phyloP scores from a whole-genome alignment of 2,888 invertebrate species.

The Acanthopleura granulata region DNA sequence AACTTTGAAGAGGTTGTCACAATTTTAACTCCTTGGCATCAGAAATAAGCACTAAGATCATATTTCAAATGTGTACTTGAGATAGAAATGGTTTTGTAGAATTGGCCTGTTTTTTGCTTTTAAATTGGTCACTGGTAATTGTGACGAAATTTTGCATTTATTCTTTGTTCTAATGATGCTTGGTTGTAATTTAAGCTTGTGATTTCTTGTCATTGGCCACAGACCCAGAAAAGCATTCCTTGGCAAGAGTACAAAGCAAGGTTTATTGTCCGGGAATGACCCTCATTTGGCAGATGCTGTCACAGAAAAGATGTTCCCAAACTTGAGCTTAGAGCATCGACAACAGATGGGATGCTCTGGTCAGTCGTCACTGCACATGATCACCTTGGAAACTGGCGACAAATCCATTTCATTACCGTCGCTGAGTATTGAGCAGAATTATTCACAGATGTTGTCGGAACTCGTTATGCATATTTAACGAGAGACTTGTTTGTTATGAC shows the following conservation, averaged over 20 bases:
- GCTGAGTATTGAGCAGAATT: slow-evolving; percentile 71
- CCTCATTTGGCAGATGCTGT: slow-evolving; percentile 70
- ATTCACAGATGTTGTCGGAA: slow-evolving; percentile 72
- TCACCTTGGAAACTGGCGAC: slow-evolving; percentile 68
- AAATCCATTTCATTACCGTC: slow-evolving; percentile 69
- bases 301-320: slow-evolving; percentile 69
- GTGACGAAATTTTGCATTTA: too few species aligned
- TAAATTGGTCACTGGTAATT: too few species aligned
- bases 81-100: too few species aligned
- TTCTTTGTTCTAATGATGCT: not conserved
- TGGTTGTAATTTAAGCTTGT: too few species aligned
- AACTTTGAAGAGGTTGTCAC: too few species aligned
- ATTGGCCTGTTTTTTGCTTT: too few species aligned
- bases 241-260: slow-evolving; percentile 45
- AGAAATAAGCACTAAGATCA: too few species aligned
- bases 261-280: slow-evolving; percentile 70
- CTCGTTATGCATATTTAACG: slow-evolving; percentile 69
- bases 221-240: slow-evolving; percentile 45
- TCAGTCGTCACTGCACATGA: slow-evolving; percentile 61
- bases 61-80: too few species aligned
- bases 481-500: too few species aligned
- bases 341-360: slow-evolving; percentile 40
- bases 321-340: slow-evolving; percentile 57
- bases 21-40: too few species aligned
- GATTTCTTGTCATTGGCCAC: slow-evolving; percentile 25